Evolutionary conservation across 2,113 vertebrate genomes (phyloP).

Genomic region (Phodopus roborovskii): DNA sequence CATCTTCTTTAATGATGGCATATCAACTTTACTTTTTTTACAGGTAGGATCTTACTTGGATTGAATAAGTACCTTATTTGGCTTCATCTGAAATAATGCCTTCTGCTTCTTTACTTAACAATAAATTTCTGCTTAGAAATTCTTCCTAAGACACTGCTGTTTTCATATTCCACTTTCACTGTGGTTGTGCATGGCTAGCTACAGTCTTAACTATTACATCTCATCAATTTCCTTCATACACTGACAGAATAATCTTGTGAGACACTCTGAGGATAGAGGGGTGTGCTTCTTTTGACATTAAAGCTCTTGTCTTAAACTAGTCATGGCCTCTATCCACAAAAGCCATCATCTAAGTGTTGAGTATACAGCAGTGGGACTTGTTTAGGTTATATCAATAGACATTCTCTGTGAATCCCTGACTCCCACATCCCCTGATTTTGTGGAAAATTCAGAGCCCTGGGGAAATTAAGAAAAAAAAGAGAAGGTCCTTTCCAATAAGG

Average conservation of each 20-base stretch:
- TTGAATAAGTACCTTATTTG: background rate
- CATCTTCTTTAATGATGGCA: slow-evolving; percentile 5
- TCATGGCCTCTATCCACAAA: background rate
- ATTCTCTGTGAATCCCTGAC: background rate
- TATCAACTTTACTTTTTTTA: slow-evolving; percentile 11
- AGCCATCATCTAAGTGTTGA: background rate
- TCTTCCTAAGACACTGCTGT: background rate
- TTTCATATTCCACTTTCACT: background rate
- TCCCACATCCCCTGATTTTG: background rate
- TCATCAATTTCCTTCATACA: background rate
- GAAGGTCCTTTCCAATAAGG: background rate
- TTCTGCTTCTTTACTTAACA: background rate
- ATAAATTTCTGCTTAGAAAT: background rate
- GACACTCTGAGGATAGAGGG: background rate
- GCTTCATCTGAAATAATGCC: background rate
- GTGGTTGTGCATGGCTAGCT: background rate
- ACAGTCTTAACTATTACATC: background rate
- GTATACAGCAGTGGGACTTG: background rate
- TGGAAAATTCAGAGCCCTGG: background rate
- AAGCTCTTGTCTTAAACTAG: background rate
- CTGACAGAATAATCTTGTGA: background rate
- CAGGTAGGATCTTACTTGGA: background rate
- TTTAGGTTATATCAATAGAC: background rate
- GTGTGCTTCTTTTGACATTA: background rate
- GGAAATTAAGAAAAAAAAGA: background rate